Evolutionary conservation across 2,113 vertebrate genomes (phyloP).

Genomic region (Pedionomus torquatus): DNA sequence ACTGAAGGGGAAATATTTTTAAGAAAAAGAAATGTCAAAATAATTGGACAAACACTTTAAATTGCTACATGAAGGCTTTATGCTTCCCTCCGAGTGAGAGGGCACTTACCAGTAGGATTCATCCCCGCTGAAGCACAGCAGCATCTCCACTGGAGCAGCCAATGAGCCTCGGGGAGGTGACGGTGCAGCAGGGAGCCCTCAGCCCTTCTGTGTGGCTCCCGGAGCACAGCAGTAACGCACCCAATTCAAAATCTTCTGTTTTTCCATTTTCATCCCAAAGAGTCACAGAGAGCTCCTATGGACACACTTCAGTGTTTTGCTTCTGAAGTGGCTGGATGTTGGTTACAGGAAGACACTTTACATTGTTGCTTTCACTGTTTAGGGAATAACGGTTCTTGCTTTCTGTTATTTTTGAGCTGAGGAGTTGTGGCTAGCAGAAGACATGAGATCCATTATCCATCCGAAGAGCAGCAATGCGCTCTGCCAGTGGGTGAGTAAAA

Average conservation of each 20-base stretch:
- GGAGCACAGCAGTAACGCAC: neutral
- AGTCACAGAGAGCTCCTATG: accelerated
- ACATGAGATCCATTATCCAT: neutral
- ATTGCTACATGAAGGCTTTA: neutral
- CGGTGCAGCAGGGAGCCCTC: neutral
- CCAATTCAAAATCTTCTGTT: neutral
- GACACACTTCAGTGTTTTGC: neutral
- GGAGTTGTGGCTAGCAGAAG: neutral
- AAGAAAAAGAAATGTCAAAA: neutral
- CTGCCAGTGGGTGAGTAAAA: neutral
- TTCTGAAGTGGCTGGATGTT: neutral
- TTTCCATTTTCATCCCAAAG: neutral
- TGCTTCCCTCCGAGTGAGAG: neutral
- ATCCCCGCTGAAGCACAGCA: neutral
- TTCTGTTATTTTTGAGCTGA: neutral
- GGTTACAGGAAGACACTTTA: neutral
- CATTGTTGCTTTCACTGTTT: neutral
- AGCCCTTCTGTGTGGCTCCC: neutral
- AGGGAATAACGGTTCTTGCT: neutral
- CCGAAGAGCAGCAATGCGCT: accelerated
- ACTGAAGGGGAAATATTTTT: neutral
- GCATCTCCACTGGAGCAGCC: neutral
- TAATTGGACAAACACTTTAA: neutral
- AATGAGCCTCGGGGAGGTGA: accelerated
- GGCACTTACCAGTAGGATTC: neutral